Conservation (phyloP, 2,113 vertebrate species). For the Erpornis zantholeuca region DNA sequence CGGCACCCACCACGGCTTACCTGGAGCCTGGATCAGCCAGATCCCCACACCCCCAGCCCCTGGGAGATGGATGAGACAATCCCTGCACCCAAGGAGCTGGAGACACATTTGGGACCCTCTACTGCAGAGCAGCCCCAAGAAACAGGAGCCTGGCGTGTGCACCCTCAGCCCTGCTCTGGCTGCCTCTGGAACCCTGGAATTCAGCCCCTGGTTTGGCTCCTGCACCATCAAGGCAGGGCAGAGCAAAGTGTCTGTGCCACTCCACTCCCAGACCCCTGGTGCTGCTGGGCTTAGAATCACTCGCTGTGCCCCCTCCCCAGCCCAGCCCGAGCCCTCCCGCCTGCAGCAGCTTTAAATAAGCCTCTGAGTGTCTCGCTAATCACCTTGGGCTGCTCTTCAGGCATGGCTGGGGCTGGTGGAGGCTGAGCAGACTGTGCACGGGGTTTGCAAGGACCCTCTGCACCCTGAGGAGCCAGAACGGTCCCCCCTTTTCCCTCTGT, state of each 20-base stretch:
- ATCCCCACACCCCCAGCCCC: background rate
- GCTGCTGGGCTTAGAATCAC: background rate
- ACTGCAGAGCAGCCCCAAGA: background rate
- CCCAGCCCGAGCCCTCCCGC: background rate
- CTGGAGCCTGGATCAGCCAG: background rate
- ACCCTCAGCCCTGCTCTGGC: background rate
- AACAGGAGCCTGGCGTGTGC: background rate
- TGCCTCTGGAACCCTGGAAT: accelerated
- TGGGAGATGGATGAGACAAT: background rate
- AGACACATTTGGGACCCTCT: background rate
- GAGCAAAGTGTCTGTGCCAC: background rate
- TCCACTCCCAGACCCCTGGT: accelerated
- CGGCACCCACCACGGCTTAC: accelerated
- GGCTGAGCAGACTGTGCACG: background rate
- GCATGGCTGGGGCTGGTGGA: background rate
- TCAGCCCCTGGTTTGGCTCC: background rate
- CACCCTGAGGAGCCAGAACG: background rate
- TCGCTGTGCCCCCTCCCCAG: background rate
- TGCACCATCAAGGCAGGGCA: background rate
- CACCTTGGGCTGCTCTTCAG: slow-evolving; percentile 32
- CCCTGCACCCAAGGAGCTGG: background rate
- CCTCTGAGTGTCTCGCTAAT: slow-evolving; percentile 4
- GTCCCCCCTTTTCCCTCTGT: background rate
- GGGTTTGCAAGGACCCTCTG: background rate
- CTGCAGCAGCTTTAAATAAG: slow-evolving; percentile 50